Conservation (phyloP, 2,797 vertebrate genomes). For the Phalloptychus januarius region DNA sequence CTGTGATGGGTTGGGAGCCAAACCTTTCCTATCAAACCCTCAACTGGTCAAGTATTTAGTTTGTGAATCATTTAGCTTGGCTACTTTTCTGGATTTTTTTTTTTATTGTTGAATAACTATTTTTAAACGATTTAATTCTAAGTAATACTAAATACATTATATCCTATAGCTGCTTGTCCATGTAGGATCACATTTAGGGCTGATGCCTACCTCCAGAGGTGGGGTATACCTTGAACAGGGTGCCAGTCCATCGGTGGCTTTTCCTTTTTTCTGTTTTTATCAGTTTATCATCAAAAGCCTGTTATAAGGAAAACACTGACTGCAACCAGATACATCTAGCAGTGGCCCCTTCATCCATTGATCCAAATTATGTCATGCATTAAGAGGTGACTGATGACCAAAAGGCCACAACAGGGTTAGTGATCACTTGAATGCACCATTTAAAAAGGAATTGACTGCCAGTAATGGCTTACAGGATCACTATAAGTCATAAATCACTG, state of each 20-base stretch:
- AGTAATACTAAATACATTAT: no score
- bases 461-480: conserved; percentile 8
- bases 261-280: neutral
- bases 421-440: conserved; percentile 19
- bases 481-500: neutral
- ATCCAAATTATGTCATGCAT: conserved; percentile 17
- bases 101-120: neutral
- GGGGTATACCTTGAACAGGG: neutral
- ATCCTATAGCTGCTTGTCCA: neutral
- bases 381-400: conserved; percentile 8
- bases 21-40: neutral
- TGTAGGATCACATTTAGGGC: neutral
- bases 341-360: neutral
- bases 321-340: neutral
- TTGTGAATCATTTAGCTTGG: neutral
- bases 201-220: neutral
- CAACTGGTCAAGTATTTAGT: neutral
- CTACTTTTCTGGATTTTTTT: neutral
- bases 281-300: neutral
- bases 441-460: conserved; percentile 11
- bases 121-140: neutral
- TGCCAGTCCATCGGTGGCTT: neutral
- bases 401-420: neutral
- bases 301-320: neutral
- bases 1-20: neutral